These are phyloP conservation scores for Spondyliosoma cantharus DNA, from an alignment of 2,797 vertebrate species.

Conservation along the genomic window DNA sequence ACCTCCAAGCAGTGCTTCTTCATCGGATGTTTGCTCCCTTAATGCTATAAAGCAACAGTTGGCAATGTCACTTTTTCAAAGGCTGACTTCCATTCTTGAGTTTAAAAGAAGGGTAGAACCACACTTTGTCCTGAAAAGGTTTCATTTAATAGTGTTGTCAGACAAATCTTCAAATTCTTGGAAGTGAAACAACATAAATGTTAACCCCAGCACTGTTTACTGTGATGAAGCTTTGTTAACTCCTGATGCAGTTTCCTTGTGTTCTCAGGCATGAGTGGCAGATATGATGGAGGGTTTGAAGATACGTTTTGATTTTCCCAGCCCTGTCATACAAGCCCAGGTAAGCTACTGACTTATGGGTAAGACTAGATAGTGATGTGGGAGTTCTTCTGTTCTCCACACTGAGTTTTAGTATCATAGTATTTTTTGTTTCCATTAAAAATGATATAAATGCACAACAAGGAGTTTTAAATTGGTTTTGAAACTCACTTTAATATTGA, in stretches of 20 bases:
- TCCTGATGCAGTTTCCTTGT: background rate
- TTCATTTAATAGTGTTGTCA: background rate
- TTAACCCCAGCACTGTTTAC: background rate
- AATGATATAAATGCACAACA: too few relatives aligned
- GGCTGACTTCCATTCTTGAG: background rate
- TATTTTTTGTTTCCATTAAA: too few relatives aligned
- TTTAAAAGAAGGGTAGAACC: background rate
- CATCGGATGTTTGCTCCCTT: background rate
- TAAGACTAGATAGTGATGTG: background rate
- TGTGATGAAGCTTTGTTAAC: background rate
- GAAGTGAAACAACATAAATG: background rate
- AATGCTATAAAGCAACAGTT: conserved; percentile 45
- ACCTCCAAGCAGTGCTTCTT: conserved; percentile 43
- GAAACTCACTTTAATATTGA: too few relatives aligned
- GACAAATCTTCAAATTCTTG: background rate
- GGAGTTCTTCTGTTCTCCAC: background rate
- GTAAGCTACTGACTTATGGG: conserved; percentile 74
- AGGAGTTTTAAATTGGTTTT: too few relatives aligned
- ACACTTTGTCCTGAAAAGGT: background rate
- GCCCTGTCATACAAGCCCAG: conserved; percentile 91
- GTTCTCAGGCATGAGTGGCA: conserved; percentile 55
- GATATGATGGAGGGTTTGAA: conserved; percentile 89
- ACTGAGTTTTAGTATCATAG: too few relatives aligned
- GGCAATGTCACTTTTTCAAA: conserved; percentile 44
- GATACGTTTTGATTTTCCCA: conserved; percentile 91